phyloP scores from a whole-genome alignment of 2,888 invertebrate genomes.

The Sphaerophoria taeniata region DNA sequence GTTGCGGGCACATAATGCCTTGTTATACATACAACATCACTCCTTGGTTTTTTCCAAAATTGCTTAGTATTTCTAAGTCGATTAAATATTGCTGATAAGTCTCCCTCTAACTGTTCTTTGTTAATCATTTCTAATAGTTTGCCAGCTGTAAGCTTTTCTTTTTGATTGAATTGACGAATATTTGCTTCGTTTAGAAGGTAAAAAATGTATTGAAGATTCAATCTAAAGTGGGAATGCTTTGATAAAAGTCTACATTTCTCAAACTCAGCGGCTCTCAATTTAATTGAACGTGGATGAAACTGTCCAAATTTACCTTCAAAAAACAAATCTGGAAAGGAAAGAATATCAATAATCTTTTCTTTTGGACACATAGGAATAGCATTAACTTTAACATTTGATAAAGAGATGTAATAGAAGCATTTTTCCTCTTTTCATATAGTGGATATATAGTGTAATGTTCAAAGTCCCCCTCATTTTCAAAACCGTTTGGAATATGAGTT shows the following conservation, averaged over 20 bases:
- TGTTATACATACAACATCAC: background rate
- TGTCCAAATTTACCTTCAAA: too few species aligned
- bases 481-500: too few species aligned
- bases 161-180: conserved; percentile 3
- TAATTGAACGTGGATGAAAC: too few species aligned
- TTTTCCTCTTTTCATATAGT: too few species aligned
- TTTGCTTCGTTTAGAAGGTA: conserved; percentile 8
- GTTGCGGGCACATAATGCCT: background rate
- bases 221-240: background rate
- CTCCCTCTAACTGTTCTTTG: background rate
- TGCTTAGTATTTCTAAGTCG: background rate
- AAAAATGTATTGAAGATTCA: background rate
- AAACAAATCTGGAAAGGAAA: too few species aligned
- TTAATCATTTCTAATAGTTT: background rate
- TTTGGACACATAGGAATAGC: too few species aligned
- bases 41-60: conserved; percentile 4
- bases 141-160: background rate
- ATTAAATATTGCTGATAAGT: conserved; percentile 1
- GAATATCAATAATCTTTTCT: too few species aligned
- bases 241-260: background rate
- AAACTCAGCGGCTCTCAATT: too few species aligned
- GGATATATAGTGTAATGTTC: too few species aligned
- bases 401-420: background rate
- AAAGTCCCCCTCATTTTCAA: too few species aligned
- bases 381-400: conserved; percentile 5